A percentile compares a stretch with the other conserved stretches of the same genome.
phyloP scores from a whole-genome alignment of 2,888 invertebrate species.

The Anticlea derivata region DNA sequence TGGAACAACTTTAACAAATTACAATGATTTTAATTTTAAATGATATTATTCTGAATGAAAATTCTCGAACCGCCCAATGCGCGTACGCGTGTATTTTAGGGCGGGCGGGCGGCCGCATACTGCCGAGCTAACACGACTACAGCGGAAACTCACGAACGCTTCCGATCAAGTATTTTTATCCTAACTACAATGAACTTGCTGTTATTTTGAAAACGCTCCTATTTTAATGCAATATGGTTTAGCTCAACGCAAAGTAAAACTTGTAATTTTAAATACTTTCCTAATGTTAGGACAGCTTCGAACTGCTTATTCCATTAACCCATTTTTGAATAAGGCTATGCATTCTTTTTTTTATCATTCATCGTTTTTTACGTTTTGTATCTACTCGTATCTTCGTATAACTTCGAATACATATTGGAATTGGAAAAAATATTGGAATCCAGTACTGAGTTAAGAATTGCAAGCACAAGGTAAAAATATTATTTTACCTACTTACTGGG shows the following conservation, averaged over 20 bases:
- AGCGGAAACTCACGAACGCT: constrained; percentile 63
- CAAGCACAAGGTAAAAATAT: no score
- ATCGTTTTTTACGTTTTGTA: background rate
- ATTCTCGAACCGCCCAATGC: constrained; percentile 61
- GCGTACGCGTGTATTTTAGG: constrained; percentile 57
- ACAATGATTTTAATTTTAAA: background rate
- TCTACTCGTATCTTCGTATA: no score
- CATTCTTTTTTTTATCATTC: background rate
- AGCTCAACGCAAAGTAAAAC: constrained; percentile 10
- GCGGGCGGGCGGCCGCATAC: constrained; percentile 74
- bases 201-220: constrained; percentile 29
- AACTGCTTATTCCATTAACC: constrained; percentile 71
- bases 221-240: constrained; percentile 21
- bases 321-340: constrained; percentile 38
- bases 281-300: constrained; percentile 61
- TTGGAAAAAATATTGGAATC: no score
- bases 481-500: no score
- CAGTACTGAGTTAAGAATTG: no score
- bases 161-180: constrained; percentile 77
- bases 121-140: constrained; percentile 47
- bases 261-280: constrained; percentile 49
- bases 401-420: no score
- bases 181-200: constrained; percentile 51
- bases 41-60: constrained; percentile 25
- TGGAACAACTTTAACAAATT: background rate